Evolutionary conservation across 2,888 invertebrate species (phyloP).

Genomic region (Julus scanicus): DNA sequence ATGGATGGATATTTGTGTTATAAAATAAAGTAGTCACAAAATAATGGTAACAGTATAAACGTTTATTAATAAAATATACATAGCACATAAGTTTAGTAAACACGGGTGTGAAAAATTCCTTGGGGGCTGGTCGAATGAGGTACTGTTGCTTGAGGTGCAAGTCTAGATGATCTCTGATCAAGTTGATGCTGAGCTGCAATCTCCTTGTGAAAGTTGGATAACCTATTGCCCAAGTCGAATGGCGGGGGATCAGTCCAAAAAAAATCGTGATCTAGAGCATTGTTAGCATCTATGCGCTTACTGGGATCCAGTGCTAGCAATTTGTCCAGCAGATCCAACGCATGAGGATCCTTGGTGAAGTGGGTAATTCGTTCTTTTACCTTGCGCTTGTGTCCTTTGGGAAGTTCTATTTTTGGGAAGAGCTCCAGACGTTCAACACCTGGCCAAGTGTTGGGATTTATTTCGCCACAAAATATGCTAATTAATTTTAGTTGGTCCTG

Average conservation of each 20-base stretch:
- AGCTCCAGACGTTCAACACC: constrained; percentile 90
- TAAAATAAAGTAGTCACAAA: too few species aligned
- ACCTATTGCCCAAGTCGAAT: constrained; percentile 87
- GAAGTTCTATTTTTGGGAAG: constrained; percentile 87
- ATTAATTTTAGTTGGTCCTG: constrained; percentile 95
- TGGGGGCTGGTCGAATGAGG: constrained; percentile 70
- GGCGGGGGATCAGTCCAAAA: constrained; percentile 99
- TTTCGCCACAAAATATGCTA: constrained; percentile 95
- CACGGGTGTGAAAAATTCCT: constrained; percentile 85
- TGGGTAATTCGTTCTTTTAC: constrained; percentile 72
- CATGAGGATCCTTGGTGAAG: constrained; percentile 89
- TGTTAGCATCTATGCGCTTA: constrained; percentile 87
- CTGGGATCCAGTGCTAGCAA: constrained; percentile 91
- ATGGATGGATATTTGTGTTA: too few species aligned
- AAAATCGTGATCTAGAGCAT: constrained; percentile 95
- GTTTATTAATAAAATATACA: too few species aligned
- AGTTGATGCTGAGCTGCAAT: constrained; percentile 72
- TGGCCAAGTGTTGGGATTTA: constrained; percentile 93
- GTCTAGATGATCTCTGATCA: constrained; percentile 65
- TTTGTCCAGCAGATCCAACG: constrained; percentile 92
- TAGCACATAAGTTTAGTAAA: constrained; percentile 75
- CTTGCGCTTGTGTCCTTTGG: constrained; percentile 81
- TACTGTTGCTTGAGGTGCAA: too few species aligned
- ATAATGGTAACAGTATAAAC: too few species aligned
- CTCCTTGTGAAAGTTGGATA: constrained; percentile 87